Base-by-base conservation (phyloP, 2,888 invertebrate species). In the Drosophila neotestacea region DNA sequence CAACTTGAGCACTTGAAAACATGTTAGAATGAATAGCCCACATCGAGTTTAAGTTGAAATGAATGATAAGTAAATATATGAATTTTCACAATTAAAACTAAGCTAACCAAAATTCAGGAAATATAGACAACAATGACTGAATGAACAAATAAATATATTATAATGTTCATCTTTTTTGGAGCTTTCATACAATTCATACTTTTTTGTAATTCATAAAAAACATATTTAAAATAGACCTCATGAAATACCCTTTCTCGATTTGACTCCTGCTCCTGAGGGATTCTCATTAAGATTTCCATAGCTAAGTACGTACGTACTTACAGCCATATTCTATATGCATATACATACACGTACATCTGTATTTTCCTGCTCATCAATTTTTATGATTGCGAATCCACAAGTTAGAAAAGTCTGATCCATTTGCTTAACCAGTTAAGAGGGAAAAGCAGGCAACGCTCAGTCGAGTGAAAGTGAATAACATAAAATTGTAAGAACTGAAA, bases 281-380 rank as follows among this genome's bases (percentile, higher is more conserved):
- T 16, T 7, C 28, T 47, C 46, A 47, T 47, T 47, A 27, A 34
- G 4, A 27, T 36, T 22, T n/a, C n/a, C 36, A 36, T 4, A 27
- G 27, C 3, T 30, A 30, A 30, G 30, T 30, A 13, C 0, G 34
- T 28, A 46, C 28, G n/a, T 28, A 46, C 28, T 28, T 46, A 28
- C 7, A 28, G n/a, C 13, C 54, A 41, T 48, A 30, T 48, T 28
- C 9, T 30, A 38, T 22, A 48, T 48, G 38, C 48, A 9, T 22
- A 22, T 22, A 22, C 1, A 3, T 22, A 22, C 22, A 22, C 22
- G 22, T 27, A 39, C 47, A 59, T 41, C 30, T 41, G 47, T 48
- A 52, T 54, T 58, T 74, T 59, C 3, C 55, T 52, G 50, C 59
- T 56, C 65, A 73, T 70, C 65, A 56, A 75, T 56, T 70, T 70